Evolutionary conservation across 2,113 vertebrate genomes (phyloP).

Genomic region (Amia ocellicauda): DNA sequence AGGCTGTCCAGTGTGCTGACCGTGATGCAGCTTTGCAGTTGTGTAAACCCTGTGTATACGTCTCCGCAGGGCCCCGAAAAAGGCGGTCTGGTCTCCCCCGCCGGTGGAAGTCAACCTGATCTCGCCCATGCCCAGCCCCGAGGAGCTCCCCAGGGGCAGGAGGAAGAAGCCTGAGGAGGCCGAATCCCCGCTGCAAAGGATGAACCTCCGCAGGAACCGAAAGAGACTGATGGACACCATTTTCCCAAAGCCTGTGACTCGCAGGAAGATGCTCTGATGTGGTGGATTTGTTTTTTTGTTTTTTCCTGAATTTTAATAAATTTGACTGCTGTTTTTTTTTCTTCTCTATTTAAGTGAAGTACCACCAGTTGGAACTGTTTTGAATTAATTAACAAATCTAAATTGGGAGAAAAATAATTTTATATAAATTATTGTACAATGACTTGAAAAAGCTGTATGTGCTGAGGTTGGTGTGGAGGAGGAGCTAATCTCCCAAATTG

Average conservation of each 20-base stretch:
- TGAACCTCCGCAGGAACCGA: constrained; percentile 65
- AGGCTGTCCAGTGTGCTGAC: too few species aligned
- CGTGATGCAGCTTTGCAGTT: background rate
- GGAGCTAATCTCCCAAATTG: constrained; percentile 68
- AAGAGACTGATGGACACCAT: constrained; percentile 67
- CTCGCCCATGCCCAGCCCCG: constrained; percentile 80
- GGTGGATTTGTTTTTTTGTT: background rate
- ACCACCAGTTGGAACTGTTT: constrained; percentile 51
- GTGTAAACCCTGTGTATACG: background rate
- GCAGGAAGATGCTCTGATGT: constrained; percentile 80
- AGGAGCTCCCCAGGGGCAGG: constrained; percentile 47
- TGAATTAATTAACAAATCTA: constrained; percentile 61
- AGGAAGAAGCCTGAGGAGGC: constrained; percentile 43
- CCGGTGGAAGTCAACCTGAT: constrained; percentile 72
- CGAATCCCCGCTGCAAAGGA: constrained; percentile 45
- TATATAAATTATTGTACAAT: constrained; percentile 83
- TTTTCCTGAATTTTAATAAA: constrained; percentile 57
- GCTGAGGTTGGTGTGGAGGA: constrained; percentile 44
- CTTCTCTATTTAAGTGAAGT: constrained; percentile 55
- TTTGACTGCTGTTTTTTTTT: constrained; percentile 56
- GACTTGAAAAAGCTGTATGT: constrained; percentile 67
- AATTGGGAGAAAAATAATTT: constrained; percentile 75
- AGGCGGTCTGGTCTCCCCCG: constrained; percentile 59
- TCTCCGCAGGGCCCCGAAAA: constrained; percentile 60
- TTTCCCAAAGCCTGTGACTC: constrained; percentile 82